Base-by-base conservation (phyloP, 2,888 invertebrate species). In the Diarsia dahlii region DNA sequence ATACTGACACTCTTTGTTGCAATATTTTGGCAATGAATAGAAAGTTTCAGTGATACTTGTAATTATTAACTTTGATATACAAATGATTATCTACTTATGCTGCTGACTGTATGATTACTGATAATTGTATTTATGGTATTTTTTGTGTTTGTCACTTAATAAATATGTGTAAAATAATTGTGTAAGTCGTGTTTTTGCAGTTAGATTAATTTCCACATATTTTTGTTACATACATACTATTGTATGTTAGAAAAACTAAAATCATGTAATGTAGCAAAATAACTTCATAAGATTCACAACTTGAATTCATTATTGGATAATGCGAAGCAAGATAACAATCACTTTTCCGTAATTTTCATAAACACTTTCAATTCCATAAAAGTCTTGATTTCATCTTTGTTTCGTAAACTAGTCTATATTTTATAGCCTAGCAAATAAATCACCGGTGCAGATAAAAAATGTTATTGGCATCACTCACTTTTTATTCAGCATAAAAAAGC, bases 401-500 rank as follows among this genome's bases (percentile, higher is more conserved):
- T 76, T 76, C 62, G 10, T 68, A 65, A 84, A 75, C 39, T 20
- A 3, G 46, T 54, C 20, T 58, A 56, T 68, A 69, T 68, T 67
- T 63, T 45, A 56, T 70, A 50, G 48, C 48, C 46, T 54, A 67
- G 56, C 28, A 65, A 64, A 73, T 68, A 71, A 64, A 64, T 63
- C 60, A 69, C 46, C 66, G n/a, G 3, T 18, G 54, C 60, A 23
- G 48, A 72, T 50, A 70, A 73, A 78, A 54, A 34, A 68, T 20
- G 10, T 48, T 71, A 85, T 78, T 64, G 34, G 74, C 63, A 60
- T 64, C 63, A 63, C 50, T 74, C 52, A 20, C 60, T 76, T 76
- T 85, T 77, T 58, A 62, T 45, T 48, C 64, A 45, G 34, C 39
- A 39, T 39, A 71, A 56, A 74, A 83, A 76, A 74, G 34, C 66